Evolutionary conservation across 1,140 invertebrate genomes (phyloP).

Genomic region (Trissolcus basalis): DNA sequence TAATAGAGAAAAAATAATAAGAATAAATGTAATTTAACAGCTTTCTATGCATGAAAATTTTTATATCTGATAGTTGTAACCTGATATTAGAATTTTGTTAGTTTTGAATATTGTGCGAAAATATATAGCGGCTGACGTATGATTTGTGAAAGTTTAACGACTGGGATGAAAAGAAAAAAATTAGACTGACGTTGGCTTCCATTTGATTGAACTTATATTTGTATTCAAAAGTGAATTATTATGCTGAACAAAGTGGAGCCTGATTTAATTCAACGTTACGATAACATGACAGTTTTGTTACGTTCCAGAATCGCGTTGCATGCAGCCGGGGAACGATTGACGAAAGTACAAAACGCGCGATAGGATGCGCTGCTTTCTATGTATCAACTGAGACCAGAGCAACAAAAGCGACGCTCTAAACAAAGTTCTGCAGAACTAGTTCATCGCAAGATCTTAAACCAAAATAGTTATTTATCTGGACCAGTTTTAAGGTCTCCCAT

Average conservation of each 20-base stretch:
- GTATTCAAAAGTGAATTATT: neutral
- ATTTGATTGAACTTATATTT: too few relatives aligned
- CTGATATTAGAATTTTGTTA: too few relatives aligned
- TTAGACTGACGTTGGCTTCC: too few relatives aligned
- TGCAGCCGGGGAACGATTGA: slow-evolving; percentile 25
- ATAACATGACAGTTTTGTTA: slow-evolving; percentile 38
- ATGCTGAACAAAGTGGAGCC: slow-evolving; percentile 22
- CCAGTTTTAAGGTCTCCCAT: slow-evolving; percentile 40
- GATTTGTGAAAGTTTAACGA: too few relatives aligned
- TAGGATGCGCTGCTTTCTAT: slow-evolving; percentile 1
- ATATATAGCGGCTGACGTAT: too few relatives aligned
- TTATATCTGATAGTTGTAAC: too few relatives aligned
- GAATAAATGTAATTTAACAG: too few relatives aligned
- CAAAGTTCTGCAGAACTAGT: slow-evolving; percentile 45
- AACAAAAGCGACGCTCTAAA: slow-evolving; percentile 5
- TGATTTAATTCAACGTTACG: slow-evolving; percentile 10
- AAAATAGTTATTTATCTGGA: slow-evolving; percentile 53
- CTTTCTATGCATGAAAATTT: too few relatives aligned
- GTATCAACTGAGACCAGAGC: neutral
- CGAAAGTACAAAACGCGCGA: slow-evolving; percentile 28
- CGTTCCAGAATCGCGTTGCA: slow-evolving; percentile 10
- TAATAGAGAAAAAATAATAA: too few relatives aligned
- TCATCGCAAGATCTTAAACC: slow-evolving; percentile 45
- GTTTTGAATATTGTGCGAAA: too few relatives aligned
- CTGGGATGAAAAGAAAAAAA: too few relatives aligned